Evolutionary conservation across 2,113 vertebrate species (phyloP), one percentile per base, ranked within the genome.

Genomic region (Morone chrysops): DNA sequence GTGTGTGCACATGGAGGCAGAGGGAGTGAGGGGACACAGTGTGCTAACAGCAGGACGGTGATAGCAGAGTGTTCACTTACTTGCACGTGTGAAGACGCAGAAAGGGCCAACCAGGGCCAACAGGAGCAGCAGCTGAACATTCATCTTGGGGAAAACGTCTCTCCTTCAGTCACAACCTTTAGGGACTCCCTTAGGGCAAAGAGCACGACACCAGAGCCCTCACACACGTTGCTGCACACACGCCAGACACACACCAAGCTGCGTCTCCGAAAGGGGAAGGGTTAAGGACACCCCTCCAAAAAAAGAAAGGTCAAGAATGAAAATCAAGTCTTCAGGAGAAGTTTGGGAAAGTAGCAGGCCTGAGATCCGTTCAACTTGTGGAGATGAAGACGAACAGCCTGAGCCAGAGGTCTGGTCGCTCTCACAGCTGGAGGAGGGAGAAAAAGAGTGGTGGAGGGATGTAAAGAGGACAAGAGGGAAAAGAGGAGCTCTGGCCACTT

Each of bases 111-210:
- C 79, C 84, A 94, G 90, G 92, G 93, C 92, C 89, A 92, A 22
- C 75, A 94, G 89, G 70, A 95, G 80, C 87, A 94, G 82, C 88
- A 94, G 90, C 72, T 87, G 89, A 76, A 88, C 80, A 83, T 90
- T 93, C 90, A 93, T 94, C 13, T 66, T 86, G 90, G 70, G 48
- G 82, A 74, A 74, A 79, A 78, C 20, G 63, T 79, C 75, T 90
- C 81, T 85, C 62, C 40, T 74, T 67, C 69, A 72, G 75, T 80
- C 83, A 86, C 54, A 69, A 86, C 53, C 36, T 78, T 73, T 41
- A 22, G 50, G 68, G 67, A 83, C 51, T 87, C 86, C 83, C 61
- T 80, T 36, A 22, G 81, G 81, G 78, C 73, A 76, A 85, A 90
- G 83, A 93, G 70, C 78, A 81, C 62, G 63, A 81, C 86, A 88